These are phyloP conservation scores for Ferdinandea cuprea DNA, from an alignment of 2,888 invertebrate genomes.

Conservation along the genomic window DNA sequence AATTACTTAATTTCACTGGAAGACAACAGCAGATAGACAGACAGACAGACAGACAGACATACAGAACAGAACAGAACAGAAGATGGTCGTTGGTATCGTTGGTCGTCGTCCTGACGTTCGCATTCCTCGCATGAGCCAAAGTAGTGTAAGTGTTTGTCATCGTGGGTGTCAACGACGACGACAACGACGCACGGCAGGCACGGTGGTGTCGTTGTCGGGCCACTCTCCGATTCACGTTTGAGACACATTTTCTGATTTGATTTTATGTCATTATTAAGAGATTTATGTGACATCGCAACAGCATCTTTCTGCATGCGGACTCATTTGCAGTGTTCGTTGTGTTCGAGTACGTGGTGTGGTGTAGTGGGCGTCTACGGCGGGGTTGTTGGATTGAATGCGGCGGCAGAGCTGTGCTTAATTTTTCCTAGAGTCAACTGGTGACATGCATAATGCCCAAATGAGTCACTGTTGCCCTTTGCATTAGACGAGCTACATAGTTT, in stretches of 20 bases:
- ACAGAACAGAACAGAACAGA: slow-evolving; percentile 2
- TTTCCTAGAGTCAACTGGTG: slow-evolving; percentile 19
- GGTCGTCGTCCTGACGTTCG: slow-evolving; percentile 14
- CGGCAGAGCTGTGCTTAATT: too few species aligned
- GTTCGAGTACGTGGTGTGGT: background rate
- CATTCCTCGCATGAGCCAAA: slow-evolving; percentile 36
- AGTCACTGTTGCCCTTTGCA: slow-evolving; percentile 39
- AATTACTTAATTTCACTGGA: slow-evolving; percentile 56
- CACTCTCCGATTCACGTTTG: slow-evolving; percentile 21
- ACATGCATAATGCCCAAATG: slow-evolving; percentile 38
- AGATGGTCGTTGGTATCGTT: slow-evolving; percentile 14
- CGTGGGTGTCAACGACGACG: slow-evolving; percentile 48
- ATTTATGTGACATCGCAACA: slow-evolving; percentile 62
- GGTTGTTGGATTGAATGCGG: slow-evolving; percentile 18
- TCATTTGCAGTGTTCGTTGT: slow-evolving; percentile 22
- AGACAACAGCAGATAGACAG: slow-evolving; percentile 9
- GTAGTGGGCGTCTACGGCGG: background rate
- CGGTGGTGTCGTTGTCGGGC: slow-evolving; percentile 21
- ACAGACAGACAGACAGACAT: background rate
- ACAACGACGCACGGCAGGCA: too few species aligned
- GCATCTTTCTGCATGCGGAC: slow-evolving; percentile 42
- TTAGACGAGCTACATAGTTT: background rate
- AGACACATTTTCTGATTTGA: slow-evolving; percentile 51
- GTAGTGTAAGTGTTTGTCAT: slow-evolving; percentile 21
- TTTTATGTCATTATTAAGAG: slow-evolving; percentile 57